Percentiles rank a stretch among this genome's conserved stretches.
phyloP scores from a whole-genome alignment of 2,888 invertebrate genomes.

The Troides oblongomaculatus region DNA sequence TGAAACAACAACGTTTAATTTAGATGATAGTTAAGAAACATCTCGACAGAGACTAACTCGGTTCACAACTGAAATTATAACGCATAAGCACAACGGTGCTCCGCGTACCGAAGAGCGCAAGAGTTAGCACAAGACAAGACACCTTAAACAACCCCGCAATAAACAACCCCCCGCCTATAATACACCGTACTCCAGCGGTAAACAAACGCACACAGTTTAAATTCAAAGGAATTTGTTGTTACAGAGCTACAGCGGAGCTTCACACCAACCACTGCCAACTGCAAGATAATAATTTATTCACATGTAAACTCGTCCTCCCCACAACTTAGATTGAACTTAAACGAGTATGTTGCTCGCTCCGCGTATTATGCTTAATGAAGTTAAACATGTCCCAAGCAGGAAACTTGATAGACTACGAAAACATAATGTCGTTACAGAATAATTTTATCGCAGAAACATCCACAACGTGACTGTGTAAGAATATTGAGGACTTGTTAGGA shows the following conservation, averaged over 20 bases:
- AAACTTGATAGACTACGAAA: constrained; percentile 55
- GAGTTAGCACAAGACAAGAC: constrained; percentile 19
- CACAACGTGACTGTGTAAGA: constrained; percentile 37
- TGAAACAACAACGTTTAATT: constrained; percentile 9
- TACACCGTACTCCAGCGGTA: not conserved
- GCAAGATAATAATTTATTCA: constrained; percentile 78
- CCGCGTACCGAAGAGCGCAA: constrained; percentile 1
- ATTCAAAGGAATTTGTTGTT: constrained; percentile 38
- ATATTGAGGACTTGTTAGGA: constrained; percentile 40
- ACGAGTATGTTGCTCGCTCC: constrained; percentile 72
- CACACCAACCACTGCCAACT: constrained; percentile 57
- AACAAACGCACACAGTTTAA: constrained; percentile 37
- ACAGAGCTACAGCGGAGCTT: constrained; percentile 37
- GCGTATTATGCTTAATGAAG: constrained; percentile 76
- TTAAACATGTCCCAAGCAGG: constrained; percentile 72
- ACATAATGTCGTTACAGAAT: constrained; percentile 42
- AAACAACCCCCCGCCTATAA: constrained; percentile 16
- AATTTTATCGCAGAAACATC: constrained; percentile 28
- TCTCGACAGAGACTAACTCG: constrained; percentile 4
- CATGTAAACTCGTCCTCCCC: constrained; percentile 70
- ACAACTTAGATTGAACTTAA: constrained; percentile 80
- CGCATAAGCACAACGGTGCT: constrained; percentile 7
- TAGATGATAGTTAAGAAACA: constrained; percentile 5
- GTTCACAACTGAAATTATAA: constrained; percentile 20
- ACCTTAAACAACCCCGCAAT: constrained; percentile 12